Evolutionary conservation across 2,888 invertebrate species (phyloP).

Genomic region (Ectemnius continuus): DNA sequence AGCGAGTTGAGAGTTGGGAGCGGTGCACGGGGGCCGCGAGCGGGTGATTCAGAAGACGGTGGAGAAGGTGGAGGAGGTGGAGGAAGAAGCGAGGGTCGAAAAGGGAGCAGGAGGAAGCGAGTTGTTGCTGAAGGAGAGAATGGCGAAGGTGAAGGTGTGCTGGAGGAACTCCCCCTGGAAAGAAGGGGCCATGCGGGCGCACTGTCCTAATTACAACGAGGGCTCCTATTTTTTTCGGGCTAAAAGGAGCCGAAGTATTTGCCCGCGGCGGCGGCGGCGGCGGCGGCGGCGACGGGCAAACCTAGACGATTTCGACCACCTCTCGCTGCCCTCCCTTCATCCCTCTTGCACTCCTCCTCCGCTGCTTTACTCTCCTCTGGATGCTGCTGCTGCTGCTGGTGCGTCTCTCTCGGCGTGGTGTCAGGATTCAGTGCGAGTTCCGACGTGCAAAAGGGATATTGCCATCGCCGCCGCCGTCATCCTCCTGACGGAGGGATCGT

Average conservation of each 20-base stretch:
- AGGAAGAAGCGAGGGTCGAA: slow-evolving; percentile 29
- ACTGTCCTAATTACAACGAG: slow-evolving; percentile 78
- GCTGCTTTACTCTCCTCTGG: no score
- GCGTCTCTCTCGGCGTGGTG: slow-evolving; percentile 14
- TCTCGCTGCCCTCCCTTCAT: slow-evolving; percentile 41
- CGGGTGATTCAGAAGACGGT: slow-evolving; percentile 27
- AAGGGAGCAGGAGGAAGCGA: slow-evolving; percentile 43
- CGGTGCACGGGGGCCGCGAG: slow-evolving; percentile 39
- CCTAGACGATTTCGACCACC: slow-evolving; percentile 51
- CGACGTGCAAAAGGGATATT: slow-evolving; percentile 60
- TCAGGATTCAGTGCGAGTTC: slow-evolving; percentile 23
- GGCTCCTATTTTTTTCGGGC: slow-evolving; percentile 70
- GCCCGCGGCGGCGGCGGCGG: slow-evolving; percentile 64
- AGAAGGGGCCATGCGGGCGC: slow-evolving; percentile 73
- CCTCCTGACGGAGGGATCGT: slow-evolving; percentile 15
- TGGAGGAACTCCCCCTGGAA: slow-evolving; percentile 49
- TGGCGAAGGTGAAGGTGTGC: slow-evolving; percentile 44
- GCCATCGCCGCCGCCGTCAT: slow-evolving; percentile 26
- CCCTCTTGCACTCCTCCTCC: no score
- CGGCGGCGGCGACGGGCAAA: not conserved
- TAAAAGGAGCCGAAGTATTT: slow-evolving; percentile 73
- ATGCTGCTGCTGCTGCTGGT: no score
- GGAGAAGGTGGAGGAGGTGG: no score
- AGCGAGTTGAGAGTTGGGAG: slow-evolving; percentile 32
- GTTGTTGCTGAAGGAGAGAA: slow-evolving; percentile 52